Base-by-base conservation (phyloP, 2,888 invertebrate species). In the Galerucella calmariensis region DNA sequence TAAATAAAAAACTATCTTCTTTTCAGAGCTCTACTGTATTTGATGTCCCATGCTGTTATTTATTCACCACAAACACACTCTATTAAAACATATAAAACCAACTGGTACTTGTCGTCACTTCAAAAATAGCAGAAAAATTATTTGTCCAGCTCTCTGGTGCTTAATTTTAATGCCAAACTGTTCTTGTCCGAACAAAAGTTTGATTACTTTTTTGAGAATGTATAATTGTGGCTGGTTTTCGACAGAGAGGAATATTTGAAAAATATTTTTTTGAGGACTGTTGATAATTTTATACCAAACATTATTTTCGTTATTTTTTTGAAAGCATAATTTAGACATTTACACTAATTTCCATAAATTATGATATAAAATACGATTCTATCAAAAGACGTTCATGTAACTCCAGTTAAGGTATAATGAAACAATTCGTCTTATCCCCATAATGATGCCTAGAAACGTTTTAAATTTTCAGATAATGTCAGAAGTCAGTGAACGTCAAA, bases 21-120 rank as follows among this genome's bases (percentile, higher is more conserved):
- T 14, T 9, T 65, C 9, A 24, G 48, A 66, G 48, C 48, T 46
- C 16, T 46, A 41, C 35, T 67, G 35, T 10, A 67, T 59, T n/a
- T 59, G 41, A 61, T 35, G 11, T 53, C 24, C 51, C 65, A 70
- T 70, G 71, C 71, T 48, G 71, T 71, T 71, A 71, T 53, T 70
- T 9, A 70, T 56, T 65, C 20, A 71, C 65, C 56, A 71, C 16
- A 70, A 62, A 69, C 46, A 66, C n/a, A 61, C 9, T 35, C 53
- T 63, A 70, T 63, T 44, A 56, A 53, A 63, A 71, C 56, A 69
- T 65, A 65, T 56, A 24, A 46, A 65, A 65, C 70, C 63, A 51
- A 70, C 16, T 63, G 62, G 20, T 35, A 53, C 48, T 70, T 70
- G 24, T 46, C 71, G 63, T 24, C 24, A 27, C 24, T 56, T 24